Base-by-base conservation (phyloP, 2,113 vertebrate genomes). In the Dromaius novaehollandiae region DNA sequence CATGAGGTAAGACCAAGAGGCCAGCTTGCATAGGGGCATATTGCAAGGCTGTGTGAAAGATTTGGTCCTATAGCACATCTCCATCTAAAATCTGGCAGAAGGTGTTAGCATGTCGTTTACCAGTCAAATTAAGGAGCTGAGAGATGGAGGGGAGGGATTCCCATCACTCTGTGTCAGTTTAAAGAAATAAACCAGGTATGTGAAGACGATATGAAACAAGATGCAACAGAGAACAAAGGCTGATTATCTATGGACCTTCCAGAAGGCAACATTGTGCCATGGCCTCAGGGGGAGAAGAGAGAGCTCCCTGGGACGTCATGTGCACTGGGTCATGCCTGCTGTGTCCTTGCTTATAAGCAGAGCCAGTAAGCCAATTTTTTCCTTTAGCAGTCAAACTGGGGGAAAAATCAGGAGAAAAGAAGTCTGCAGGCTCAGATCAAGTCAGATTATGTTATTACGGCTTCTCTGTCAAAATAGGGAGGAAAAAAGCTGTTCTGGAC, bases 21-120 rank as follows among this genome's bases (percentile, higher is more conserved):
- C 6, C 30, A 1, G 3, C 34, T 65, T 58, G 53, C 1, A 0
- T 34, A 65, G 71, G n/a, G 18, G 16, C 2, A 0, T 21, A 3
- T 8, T 0, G 2, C 25, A 73, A 66, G 32, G 25, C 61, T 10
- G 24, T 15, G 46, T 2, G 21, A 51, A 75, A 77, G 38, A 5
- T 26, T 38, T 0, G 0, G 17, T 61, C 13, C 76, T 34, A 7
- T 8, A 32, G 61, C 12, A 5, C 1, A 1, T 25, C 50, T 77
- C 21, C 7, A 8, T 5, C 46, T 46, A 21, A 21, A 42, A 5
- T 6, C 0, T 0, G 6, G 7, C 7, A 36, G 38, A 69, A 58
- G 70, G 46, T 48, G n/a, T 34, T 9, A 44, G n/a, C 1, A 1
- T 20, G 21, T 38, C 21, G 0, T 20, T 44, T 66, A 22, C 8